A percentile compares a stretch with the other conserved stretches of the same genome.
phyloP scores from a whole-genome alignment of 2,113 vertebrate species.

The Naja naja region DNA sequence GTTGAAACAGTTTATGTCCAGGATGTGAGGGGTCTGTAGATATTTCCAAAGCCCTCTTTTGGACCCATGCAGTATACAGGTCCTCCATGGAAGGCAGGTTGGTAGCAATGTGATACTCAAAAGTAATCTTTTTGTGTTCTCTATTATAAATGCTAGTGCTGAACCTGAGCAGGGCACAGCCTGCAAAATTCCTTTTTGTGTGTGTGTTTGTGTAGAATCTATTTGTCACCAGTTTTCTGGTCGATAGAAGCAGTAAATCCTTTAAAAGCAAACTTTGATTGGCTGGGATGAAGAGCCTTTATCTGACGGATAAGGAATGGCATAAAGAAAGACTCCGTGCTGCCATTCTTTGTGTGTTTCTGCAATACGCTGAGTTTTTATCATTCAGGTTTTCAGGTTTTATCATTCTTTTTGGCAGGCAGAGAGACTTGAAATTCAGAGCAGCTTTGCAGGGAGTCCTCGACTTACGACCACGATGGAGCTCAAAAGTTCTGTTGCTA shows the following conservation, averaged over 20 bases:
- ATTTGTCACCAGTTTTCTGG: slow-evolving; percentile 26
- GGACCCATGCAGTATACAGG: no score
- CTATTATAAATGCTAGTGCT: neutral
- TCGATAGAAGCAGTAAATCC: slow-evolving; percentile 36
- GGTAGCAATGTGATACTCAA: no score
- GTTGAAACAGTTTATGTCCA: no score
- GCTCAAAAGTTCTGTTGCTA: neutral
- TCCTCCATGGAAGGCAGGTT: no score
- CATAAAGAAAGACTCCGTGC: slow-evolving; percentile 21
- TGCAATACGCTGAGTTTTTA: slow-evolving; percentile 41
- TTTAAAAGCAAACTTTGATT: slow-evolving; percentile 38
- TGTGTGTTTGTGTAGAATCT: neutral
- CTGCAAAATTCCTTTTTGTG: slow-evolving; percentile 22
- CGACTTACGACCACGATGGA: neutral
- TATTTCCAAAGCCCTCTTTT: no score
- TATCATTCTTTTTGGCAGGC: neutral
- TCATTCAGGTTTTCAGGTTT: neutral
- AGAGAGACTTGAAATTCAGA: neutral
- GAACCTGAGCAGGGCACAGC: neutral
- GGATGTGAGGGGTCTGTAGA: no score
- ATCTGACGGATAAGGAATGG: slow-evolving; percentile 57
- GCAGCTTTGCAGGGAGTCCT: neutral
- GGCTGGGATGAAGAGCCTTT: slow-evolving; percentile 27
- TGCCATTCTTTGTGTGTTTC: slow-evolving; percentile 40
- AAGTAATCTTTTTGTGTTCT: neutral